phyloP scores from a whole-genome alignment of 2,888 invertebrate species.

The Gymnosoma rotundatum region DNA sequence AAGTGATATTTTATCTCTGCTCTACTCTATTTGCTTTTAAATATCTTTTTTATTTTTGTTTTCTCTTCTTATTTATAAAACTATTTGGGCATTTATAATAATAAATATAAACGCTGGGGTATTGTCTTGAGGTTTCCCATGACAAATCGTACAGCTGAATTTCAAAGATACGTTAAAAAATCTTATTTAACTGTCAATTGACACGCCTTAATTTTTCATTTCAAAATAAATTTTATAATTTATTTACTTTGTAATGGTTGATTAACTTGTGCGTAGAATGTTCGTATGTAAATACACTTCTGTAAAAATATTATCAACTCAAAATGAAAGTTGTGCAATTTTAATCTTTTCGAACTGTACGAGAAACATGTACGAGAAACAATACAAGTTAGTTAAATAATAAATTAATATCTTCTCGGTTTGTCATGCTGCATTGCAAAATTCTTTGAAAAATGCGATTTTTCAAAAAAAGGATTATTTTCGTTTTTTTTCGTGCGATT shows the following conservation, averaged over 20 bases:
- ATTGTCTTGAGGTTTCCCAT: constrained; percentile 66
- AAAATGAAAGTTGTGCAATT: too few species aligned
- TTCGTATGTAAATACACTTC: neutral
- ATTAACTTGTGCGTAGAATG: neutral
- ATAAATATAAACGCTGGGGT: constrained; percentile 19
- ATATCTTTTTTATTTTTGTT: constrained; percentile 1
- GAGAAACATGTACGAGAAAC: too few species aligned
- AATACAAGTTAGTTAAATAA: too few species aligned
- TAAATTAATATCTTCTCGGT: too few species aligned
- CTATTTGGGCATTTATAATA: constrained; percentile 28
- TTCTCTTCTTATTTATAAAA: neutral
- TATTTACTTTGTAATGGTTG: constrained; percentile 39
- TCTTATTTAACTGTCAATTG: constrained; percentile 35
- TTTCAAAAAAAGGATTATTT: too few species aligned
- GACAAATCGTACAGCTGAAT: constrained; percentile 52
- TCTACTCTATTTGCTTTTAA: neutral
- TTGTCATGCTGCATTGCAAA: too few species aligned
- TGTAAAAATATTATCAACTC: neutral
- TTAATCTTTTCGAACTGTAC: too few species aligned
- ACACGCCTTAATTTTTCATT: constrained; percentile 43
- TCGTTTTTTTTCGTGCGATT: too few species aligned
- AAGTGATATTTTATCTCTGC: constrained; percentile 41
- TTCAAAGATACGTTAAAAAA: constrained; percentile 20
- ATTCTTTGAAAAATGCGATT: too few species aligned
- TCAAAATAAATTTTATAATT: constrained; percentile 6